Evolutionary conservation across 2,113 vertebrate species (phyloP).

Genomic region (Elephas maximus): DNA sequence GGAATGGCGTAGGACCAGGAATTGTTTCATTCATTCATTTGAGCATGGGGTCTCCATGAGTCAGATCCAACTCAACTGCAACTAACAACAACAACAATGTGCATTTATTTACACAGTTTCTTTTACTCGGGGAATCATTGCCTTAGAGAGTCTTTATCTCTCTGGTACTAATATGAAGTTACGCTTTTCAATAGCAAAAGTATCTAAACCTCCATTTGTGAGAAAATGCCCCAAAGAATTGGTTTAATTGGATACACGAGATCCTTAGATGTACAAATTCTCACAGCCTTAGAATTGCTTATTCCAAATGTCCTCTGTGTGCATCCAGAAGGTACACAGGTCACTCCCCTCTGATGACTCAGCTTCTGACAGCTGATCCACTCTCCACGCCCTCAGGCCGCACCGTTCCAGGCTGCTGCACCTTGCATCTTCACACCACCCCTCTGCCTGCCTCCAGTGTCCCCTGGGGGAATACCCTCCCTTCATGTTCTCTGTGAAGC

Average conservation of each 20-base stretch:
- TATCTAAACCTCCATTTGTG: conserved; percentile 33
- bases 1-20: too few relatives aligned
- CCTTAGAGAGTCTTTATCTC: conserved; percentile 9
- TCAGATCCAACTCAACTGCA: too few relatives aligned
- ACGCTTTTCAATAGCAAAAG: conserved; percentile 48
- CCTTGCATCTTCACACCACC: background rate
- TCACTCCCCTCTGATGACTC: conserved; percentile 13
- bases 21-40: too few relatives aligned
- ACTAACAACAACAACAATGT: too few relatives aligned
- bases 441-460: background rate
- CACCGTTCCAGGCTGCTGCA: background rate
- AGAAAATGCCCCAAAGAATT: conserved; percentile 58
- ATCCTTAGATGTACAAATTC: conserved; percentile 17
- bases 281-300: conserved; percentile 39
- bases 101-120: background rate
- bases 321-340: background rate
- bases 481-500: background rate
- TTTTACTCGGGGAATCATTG: background rate
- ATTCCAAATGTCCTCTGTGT: background rate
- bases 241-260: conserved; percentile 45
- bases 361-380: background rate
- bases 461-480: background rate
- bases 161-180: conserved; percentile 19
- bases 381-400: background rate
- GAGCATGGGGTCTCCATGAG: too few relatives aligned